These are phyloP conservation scores for Vimba vimba DNA, from an alignment of 2,113 vertebrate genomes.

Conservation along the genomic window DNA sequence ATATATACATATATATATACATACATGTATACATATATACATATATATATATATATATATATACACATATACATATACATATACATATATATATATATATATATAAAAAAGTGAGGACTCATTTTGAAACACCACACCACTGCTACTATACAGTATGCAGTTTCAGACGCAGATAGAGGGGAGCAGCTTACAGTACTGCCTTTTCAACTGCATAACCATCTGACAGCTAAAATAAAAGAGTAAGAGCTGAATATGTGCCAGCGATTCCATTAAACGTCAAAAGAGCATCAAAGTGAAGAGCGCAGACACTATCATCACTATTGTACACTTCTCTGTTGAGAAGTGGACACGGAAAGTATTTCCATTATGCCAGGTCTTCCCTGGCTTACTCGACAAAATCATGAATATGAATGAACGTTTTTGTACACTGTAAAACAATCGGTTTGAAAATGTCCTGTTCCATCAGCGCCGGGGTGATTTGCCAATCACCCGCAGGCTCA, in stretches of 20 bases:
- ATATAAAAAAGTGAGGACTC: no score
- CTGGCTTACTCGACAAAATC: neutral
- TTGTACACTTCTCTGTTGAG: neutral
- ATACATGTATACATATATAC: no score
- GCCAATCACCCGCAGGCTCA: constrained; percentile 1
- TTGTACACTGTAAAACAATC: constrained; percentile 8
- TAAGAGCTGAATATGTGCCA: neutral
- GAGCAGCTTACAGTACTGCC: neutral
- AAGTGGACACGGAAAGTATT: neutral
- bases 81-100: no score
- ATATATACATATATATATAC: no score
- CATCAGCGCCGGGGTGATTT: constrained; percentile 16
- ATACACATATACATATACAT: no score
- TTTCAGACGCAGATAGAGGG: no score
- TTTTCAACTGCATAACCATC: neutral
- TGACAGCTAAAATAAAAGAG: neutral
- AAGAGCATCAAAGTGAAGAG: neutral
- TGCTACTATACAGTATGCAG: no score
- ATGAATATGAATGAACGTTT: neutral
- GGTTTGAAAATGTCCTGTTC: neutral
- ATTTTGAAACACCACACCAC: no score
- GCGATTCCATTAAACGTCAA: neutral
- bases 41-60: no score
- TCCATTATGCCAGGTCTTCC: neutral
- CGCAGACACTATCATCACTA: neutral